Conservation (phyloP, 30 jellyfish, hydroid and myxozoan species). For the Pelagia noctiluca region DNA sequence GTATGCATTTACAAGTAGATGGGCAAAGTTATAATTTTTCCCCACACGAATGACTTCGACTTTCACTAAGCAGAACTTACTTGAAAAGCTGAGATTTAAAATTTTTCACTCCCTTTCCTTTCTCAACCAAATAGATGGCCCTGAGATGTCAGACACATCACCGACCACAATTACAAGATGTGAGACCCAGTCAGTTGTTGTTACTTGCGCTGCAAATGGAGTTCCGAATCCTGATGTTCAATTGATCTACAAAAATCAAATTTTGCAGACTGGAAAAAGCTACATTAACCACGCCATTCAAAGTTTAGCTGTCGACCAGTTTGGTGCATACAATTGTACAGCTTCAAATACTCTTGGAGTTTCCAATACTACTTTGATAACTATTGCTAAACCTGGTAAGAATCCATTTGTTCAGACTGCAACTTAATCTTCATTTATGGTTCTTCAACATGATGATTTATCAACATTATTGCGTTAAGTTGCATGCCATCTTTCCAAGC, state of each 20-base stretch:
- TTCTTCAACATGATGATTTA: not conserved
- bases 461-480: not conserved
- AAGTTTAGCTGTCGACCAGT: not conserved
- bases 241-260: not conserved
- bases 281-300: not conserved
- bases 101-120: no score
- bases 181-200: not conserved
- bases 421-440: not conserved
- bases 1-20: no score
- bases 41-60: no score
- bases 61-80: no score
- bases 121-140: conserved; percentile 1
- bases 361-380: no score
- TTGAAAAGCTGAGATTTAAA: no score
- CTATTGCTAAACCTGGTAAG: not conserved
- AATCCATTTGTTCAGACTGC: not conserved
- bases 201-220: conserved; percentile 11
- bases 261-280: not conserved
- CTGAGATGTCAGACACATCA: not conserved
- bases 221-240: not conserved
- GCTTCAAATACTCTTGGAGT: not conserved
- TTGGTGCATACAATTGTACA: conserved; percentile 1
- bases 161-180: not conserved
- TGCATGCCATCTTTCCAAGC: no score
- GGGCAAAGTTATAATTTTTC: no score